Evolutionary conservation across 2,113 vertebrate species (phyloP).

Genomic region (Aix galericulata): DNA sequence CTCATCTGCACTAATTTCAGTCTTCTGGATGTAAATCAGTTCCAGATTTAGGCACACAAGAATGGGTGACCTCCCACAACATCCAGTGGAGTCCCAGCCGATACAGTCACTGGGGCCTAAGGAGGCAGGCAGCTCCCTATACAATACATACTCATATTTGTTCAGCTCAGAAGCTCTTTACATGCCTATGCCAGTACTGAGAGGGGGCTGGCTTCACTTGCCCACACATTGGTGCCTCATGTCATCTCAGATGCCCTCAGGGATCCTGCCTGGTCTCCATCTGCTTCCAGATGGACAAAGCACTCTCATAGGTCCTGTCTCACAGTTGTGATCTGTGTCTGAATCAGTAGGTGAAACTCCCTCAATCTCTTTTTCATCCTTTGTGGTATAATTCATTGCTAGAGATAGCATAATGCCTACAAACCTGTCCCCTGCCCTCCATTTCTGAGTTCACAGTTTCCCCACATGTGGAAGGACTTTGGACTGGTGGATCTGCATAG

Average conservation of each 20-base stretch:
- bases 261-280: background rate
- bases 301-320: background rate
- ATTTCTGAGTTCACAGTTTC: background rate
- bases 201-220: background rate
- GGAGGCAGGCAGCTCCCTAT: background rate
- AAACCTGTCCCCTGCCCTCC: background rate
- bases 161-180: background rate
- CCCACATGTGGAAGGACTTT: background rate
- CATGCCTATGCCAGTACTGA: background rate
- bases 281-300: background rate
- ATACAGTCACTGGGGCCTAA: background rate
- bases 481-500: background rate
- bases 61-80: background rate
- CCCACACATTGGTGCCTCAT: background rate
- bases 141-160: background rate
- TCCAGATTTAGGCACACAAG: background rate
- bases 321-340: background rate
- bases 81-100: background rate
- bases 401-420: rapidly evolving
- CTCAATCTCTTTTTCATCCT: background rate
- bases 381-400: background rate
- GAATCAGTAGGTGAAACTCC: background rate
- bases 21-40: background rate
- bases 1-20: background rate
- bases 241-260: background rate